A percentile compares a stretch with the other conserved stretches of the same genome.
Evolutionary conservation across 30 jellyfish, hydroid and myxozoan genomes (phyloP).

Genomic region (Pseudorhiza aurosa): DNA sequence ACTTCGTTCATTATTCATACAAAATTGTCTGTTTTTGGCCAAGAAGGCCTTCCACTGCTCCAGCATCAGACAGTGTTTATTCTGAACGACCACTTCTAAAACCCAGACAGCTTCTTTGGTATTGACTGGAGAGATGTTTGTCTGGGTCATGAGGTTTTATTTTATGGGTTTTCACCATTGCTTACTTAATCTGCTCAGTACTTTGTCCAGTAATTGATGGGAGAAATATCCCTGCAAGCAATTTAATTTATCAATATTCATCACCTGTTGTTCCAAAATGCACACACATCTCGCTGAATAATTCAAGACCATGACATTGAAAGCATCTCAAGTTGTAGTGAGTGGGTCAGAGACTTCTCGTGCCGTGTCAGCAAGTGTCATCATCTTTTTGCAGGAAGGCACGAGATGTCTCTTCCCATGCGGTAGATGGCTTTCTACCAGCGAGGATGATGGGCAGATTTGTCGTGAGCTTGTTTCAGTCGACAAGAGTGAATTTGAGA

Average conservation of each 20-base stretch:
- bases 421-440: slow-evolving; percentile 91
- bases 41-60: too few species aligned
- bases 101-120: too few species aligned
- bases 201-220: not conserved
- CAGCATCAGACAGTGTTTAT: too few species aligned
- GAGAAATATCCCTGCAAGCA: not conserved
- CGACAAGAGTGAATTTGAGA: slow-evolving; percentile 71
- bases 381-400: slow-evolving; percentile 52
- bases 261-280: not conserved
- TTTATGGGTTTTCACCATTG: not conserved
- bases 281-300: too few species aligned
- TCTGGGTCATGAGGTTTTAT: not conserved
- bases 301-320: not conserved
- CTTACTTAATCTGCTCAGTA: not conserved
- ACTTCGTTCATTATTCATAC: too few species aligned
- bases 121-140: too few species aligned
- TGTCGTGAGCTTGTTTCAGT: slow-evolving; percentile 94
- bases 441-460: slow-evolving; percentile 97
- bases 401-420: slow-evolving; percentile 79
- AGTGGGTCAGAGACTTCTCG: not conserved
- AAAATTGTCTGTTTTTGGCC: too few species aligned
- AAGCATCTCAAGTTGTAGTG: too few species aligned
- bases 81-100: too few species aligned
- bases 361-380: not conserved
- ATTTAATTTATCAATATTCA: not conserved